Evolutionary conservation across 2,113 vertebrate species (phyloP).

Genomic region (Mirza zaza): DNA sequence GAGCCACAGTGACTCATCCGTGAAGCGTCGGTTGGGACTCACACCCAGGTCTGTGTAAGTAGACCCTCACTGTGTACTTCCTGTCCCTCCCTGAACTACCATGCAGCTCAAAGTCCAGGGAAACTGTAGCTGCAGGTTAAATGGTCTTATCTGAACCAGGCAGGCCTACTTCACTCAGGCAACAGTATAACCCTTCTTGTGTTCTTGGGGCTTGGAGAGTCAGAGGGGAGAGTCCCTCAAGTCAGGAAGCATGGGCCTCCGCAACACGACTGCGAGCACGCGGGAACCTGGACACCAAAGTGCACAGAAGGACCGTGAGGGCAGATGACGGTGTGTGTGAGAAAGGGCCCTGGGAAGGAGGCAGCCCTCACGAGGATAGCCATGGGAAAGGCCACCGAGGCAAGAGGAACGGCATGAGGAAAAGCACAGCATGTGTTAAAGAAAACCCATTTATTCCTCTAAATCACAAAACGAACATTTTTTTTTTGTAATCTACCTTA

Average conservation of each 20-base stretch:
- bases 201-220: background rate
- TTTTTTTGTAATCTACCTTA: background rate
- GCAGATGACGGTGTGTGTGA: accelerated
- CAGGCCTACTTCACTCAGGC: background rate
- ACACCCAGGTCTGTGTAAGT: background rate
- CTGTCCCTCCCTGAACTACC: background rate
- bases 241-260: background rate
- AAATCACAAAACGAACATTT: background rate
- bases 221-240: background rate
- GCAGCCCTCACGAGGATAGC: background rate
- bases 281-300: background rate
- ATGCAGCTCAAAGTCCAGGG: background rate
- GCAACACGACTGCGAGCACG: accelerated
- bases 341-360: background rate
- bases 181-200: background rate
- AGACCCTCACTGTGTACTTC: background rate
- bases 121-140: background rate
- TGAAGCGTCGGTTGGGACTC: background rate
- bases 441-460: background rate
- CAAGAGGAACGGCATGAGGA: background rate
- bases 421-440: background rate
- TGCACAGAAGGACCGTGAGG: background rate
- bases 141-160: background rate
- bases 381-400: background rate
- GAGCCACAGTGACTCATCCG: background rate